Evolutionary conservation across 2,888 invertebrate species (phyloP), one percentile per base, ranked within the genome.

Genomic region (Eledona agricola): DNA sequence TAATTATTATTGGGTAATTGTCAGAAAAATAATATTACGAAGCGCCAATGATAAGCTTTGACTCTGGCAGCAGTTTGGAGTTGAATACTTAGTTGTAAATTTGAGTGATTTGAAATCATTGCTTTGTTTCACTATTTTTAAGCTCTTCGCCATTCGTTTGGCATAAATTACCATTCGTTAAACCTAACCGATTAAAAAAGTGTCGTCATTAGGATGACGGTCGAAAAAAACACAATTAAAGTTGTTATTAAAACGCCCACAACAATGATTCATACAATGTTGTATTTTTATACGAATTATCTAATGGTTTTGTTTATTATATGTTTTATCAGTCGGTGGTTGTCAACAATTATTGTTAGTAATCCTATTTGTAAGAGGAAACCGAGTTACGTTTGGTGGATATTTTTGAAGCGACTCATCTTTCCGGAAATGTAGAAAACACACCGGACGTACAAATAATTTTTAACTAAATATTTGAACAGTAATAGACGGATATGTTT

Each of bases 391-490:
- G n/a, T n/a, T n/a, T n/a, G n/a, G n/a, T n/a, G n/a, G 29, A 42
- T 40, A 32, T 13, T 32, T 32, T 28, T 31, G n/a, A 34, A 42
- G 11, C 32, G 28, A 37, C 45, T 35, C 45, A 37, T 43, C 31
- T 45, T 38, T 55, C 53, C 57, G 58, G 60, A 60, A 59, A 60
- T 32, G 35, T 51, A 51, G 56, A 54, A 54, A 56, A 51, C 54
- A n/a, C n/a, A 38, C 58, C 58, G 60, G 60, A 59, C 57, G 58
- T 51, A 42, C 49, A 37, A 47, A 55, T 42, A 46, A 49, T 55
- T 55, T 54, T 58, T 50, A 52, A 58, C 58, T 55, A 64, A 64
- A 64, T 63, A 64, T 64, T 64, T 64, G 61, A 60, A 59, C 52
- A 54, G 22, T 51, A 60, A 61, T 64, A 64, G 61, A 59, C 59